Evolutionary conservation across 1,140 invertebrate genomes (phyloP), one percentile per base, ranked within the genome.

Genomic region (Drosophila suzukii): DNA sequence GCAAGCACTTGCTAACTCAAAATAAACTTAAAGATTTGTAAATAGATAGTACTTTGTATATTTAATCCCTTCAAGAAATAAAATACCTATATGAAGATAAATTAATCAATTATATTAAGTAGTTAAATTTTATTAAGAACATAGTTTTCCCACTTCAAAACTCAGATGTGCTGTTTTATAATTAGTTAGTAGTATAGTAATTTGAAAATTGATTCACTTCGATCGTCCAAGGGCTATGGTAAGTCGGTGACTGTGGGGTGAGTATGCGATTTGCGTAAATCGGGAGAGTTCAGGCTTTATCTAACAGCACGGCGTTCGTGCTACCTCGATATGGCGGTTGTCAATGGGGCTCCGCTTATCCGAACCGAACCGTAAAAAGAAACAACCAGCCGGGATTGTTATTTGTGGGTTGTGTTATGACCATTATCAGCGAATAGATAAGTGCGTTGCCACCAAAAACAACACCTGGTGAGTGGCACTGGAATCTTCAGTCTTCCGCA

Each of bases 401-500:
- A 10, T 61, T 44, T 34, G 50, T 65, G 43, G 46, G 32, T 39
- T 34, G 24, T 41, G 20, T 41, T 30, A 49, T 32, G 30, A 39
- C 44, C 56, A 51, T 76, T 76, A 76, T 76, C 73, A 76, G 73
- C 27, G 6, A 17, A 75, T 75, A 76, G 73, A 76, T 76, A 76
- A 76, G 72, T 75, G n/a, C 24, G 13, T 44, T 72, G 68, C 51
- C 66, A 58, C 68, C 68, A 71, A 71, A 32, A 34, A 17, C 44
- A 50, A 15, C 17, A 62, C 47, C 46, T 12, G 47, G 62, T 70
- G 51, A 55, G 67, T 70, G 46, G 68, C 65, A 70, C 27, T 67
- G 65, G 53, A 34, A 49, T 50, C 50, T 59, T 85, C 78, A 84
- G 81, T 84, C 81, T 81, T 68, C 55, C 59, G 55, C 62, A 51